Evolutionary conservation across 2,888 invertebrate genomes (phyloP), one percentile per base, ranked within the genome.

Genomic region (Phania funesta): DNA sequence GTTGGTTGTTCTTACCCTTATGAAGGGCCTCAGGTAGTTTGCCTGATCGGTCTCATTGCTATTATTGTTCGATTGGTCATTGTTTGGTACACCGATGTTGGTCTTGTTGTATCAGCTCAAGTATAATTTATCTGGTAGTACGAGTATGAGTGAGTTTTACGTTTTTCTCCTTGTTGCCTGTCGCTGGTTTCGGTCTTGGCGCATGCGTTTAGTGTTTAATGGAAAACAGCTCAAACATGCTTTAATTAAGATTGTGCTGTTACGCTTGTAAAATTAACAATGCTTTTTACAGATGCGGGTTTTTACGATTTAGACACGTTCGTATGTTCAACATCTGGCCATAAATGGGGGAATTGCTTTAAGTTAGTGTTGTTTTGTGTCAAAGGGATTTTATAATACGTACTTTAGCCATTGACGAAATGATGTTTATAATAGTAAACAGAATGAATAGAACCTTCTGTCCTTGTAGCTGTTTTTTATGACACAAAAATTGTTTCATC

Each of bases 251-350:
- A 56, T 76, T 60, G 46, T 76, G 29, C 54, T 67, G 80, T 71
- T 65, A 75, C 32, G 67, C 62, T 70, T 56, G 52, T 76, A 65
- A 70, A 64, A 13, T 68, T 68, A 52, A 68, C 26, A 41, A 56
- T 65, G 56, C 20, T 16, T 41, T 58, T 11, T 74, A 58, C 64
- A 60, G 74, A 82, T 78, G 82, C 78, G 78, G 82, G 82, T 78
- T 75, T 70, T 78, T 46, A 65, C 44, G 52, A 70, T 82, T 70
- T 75, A 54, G 74, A 78, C 82, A 82, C 82, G 78, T 82, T 82
- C 81, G 77, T 52, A 73, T 75, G 78, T n/a, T 58, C 50, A 70
- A 78, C 82, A 82, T 82, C 82, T 82, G 82, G 82, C 22, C 41
- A 70, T 70, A 70, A 67, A 74, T 41, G 58, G 58, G 74, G 74